phyloP scores from a whole-genome alignment of 2,888 invertebrate species.

The Brassicogethes aeneus region DNA sequence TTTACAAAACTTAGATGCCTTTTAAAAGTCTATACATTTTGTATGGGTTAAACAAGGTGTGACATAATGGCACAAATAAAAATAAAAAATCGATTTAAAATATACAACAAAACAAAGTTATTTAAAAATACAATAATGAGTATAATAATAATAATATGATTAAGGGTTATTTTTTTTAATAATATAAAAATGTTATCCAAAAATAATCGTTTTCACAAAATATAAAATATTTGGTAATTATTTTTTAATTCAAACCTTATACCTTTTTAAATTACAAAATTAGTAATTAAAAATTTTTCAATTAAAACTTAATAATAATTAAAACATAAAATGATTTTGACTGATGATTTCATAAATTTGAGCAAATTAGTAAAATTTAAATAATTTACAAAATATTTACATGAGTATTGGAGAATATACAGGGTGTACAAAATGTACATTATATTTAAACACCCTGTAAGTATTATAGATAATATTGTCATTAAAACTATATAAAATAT shows the following conservation, averaged over 20 bases:
- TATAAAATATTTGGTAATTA: not conserved
- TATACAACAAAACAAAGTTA: not conserved
- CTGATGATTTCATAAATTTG: no score
- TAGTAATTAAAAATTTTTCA: not conserved
- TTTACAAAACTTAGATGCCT: not conserved
- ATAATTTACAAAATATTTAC: not conserved
- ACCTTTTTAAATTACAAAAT: not conserved
- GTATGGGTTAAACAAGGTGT: not conserved
- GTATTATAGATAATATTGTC: no score
- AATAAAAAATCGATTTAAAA: not conserved
- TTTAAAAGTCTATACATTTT: not conserved
- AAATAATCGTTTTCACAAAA: no score
- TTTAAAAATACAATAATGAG: not conserved
- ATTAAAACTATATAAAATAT: no score
- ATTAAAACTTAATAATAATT: not conserved
- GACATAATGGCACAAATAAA: not conserved
- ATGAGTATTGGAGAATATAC: not conserved
- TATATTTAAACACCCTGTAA: no score
- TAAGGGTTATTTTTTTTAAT: no score
- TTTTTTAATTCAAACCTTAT: not conserved
- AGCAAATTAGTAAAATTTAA: not conserved
- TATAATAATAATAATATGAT: no score
- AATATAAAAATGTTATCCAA: no score
- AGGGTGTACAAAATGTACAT: no score
- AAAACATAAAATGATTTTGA: not conserved